Evolutionary conservation across 2,888 invertebrate species (phyloP).

Genomic region (Choreutis nemorana): DNA sequence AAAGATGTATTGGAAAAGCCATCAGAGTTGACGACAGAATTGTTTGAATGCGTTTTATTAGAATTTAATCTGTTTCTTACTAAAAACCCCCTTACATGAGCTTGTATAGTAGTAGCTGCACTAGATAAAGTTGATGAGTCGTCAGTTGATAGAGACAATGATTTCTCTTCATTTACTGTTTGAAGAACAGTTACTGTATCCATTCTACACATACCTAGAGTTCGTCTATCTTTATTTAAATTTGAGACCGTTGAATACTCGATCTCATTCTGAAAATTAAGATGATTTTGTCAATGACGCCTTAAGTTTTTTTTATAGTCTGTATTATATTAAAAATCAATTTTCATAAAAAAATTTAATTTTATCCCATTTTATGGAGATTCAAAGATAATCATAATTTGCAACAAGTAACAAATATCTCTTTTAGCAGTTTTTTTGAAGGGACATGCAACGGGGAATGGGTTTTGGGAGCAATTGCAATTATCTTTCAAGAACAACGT

Average conservation of each 20-base stretch:
- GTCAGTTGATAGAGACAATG: constrained; percentile 54
- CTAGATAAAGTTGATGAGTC: constrained; percentile 60
- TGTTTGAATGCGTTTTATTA: constrained; percentile 42
- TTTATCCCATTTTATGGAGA: too few species aligned
- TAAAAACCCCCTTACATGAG: constrained; percentile 73
- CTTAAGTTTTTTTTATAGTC: too few species aligned
- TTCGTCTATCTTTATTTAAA: constrained; percentile 35
- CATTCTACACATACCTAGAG: constrained; percentile 45
- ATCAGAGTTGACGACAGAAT: constrained; percentile 41
- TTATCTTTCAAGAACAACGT: too few species aligned
- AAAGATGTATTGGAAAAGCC: constrained; percentile 30
- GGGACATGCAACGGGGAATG: too few species aligned
- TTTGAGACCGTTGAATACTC: constrained; percentile 21
- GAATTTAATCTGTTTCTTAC: constrained; percentile 61
- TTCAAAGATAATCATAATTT: too few species aligned
- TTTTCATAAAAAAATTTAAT: too few species aligned
- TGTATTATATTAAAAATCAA: too few species aligned
- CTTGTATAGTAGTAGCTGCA: constrained; percentile 72
- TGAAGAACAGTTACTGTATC: constrained; percentile 56
- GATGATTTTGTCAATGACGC: constrained; percentile 7
- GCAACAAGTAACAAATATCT: too few species aligned
- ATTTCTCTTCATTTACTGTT: constrained; percentile 62
- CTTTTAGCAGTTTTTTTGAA: too few species aligned
- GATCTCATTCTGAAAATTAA: constrained; percentile 32
- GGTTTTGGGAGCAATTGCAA: too few species aligned